phyloP scores from a whole-genome alignment of 2,113 vertebrate species.

The Saimiri boliviensis region DNA sequence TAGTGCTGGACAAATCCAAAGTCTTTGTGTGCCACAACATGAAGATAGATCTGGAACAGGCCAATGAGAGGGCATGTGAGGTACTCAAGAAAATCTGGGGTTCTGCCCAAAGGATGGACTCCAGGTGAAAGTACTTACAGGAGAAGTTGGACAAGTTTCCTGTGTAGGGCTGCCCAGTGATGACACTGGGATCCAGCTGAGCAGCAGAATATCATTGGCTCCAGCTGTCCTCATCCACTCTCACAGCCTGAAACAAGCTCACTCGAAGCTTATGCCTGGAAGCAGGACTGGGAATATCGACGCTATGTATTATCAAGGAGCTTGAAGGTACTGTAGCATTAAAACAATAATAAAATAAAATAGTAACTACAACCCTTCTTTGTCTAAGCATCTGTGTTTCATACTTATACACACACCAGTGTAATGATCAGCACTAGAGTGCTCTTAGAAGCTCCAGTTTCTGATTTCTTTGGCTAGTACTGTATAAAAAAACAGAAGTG shows the following conservation, averaged over 20 bases:
- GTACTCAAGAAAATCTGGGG: no score
- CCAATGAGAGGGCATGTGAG: no score
- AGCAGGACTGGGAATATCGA: slow-evolving; percentile 47
- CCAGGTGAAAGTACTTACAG: slow-evolving; percentile 88
- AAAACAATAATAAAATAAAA: slow-evolving; percentile 60
- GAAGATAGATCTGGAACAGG: no score
- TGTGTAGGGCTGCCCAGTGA: slow-evolving; percentile 53
- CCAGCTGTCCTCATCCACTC: slow-evolving; percentile 57
- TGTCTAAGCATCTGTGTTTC: slow-evolving; percentile 69
- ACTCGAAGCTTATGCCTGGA: slow-evolving; percentile 68
- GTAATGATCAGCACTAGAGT: slow-evolving; percentile 81
- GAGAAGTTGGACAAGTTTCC: slow-evolving; percentile 92
- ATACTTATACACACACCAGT: slow-evolving; percentile 60
- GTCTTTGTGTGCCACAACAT: no score
- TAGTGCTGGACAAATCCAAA: no score
- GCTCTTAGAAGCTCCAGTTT: slow-evolving; percentile 79
- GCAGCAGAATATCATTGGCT: slow-evolving; percentile 12
- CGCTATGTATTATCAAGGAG: not conserved
- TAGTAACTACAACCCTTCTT: slow-evolving; percentile 79
- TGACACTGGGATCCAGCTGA: not conserved
- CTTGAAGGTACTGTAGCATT: slow-evolving; percentile 84
- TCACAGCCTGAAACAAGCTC: slow-evolving; percentile 58
- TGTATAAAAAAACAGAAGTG: slow-evolving; percentile 79
- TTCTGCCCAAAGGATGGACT: no score
- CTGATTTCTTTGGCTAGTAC: slow-evolving; percentile 81